Percentiles rank a stretch among this genome's conserved stretches.
These are phyloP conservation scores for Lagenorhynchus albirostris DNA, from an alignment of 2,113 vertebrate species.

Conservation along the genomic window DNA sequence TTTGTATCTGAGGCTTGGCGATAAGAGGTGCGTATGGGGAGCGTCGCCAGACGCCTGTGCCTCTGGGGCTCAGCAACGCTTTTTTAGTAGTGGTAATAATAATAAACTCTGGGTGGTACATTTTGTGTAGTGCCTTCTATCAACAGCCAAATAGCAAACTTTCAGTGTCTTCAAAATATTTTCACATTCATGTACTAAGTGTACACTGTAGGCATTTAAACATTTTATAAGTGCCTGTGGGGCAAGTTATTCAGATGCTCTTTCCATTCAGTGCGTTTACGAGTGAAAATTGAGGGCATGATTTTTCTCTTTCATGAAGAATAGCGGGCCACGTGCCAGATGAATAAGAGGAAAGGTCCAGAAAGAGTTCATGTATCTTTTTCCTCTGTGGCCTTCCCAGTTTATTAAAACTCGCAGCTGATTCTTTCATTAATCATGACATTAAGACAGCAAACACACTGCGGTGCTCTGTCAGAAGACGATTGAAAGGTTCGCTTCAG, in stretches of 20 bases:
- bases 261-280: neutral
- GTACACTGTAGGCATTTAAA: neutral
- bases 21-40: neutral
- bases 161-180: neutral
- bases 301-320: neutral
- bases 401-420: neutral
- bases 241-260: neutral
- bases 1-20: neutral
- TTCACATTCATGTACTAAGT: neutral
- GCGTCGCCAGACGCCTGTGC: neutral
- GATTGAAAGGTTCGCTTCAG: neutral
- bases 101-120: neutral
- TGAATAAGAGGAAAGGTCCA: neutral
- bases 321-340: neutral
- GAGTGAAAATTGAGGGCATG: neutral
- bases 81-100: neutral
- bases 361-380: neutral
- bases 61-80: neutral
- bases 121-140: neutral
- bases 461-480: neutral
- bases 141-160: neutral
- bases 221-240: neutral
- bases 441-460: neutral
- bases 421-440: conserved; percentile 5
- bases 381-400: neutral